phyloP scores from a whole-genome alignment of 2,797 vertebrate species.

The Emys orbicularis region DNA sequence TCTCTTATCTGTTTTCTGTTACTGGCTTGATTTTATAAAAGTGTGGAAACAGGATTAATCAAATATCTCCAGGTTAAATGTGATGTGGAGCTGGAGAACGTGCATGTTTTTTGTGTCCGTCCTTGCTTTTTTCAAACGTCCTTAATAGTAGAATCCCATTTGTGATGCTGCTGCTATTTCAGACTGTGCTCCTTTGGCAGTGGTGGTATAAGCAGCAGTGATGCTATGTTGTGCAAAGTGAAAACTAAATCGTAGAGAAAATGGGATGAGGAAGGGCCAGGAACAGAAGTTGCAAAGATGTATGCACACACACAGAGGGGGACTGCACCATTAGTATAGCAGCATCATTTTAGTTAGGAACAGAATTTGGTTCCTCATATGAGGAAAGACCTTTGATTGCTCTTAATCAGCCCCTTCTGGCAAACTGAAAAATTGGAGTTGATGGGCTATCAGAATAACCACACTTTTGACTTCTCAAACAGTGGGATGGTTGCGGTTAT shows the following conservation, averaged over 20 bases:
- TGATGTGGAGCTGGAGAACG: neutral
- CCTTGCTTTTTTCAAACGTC: neutral
- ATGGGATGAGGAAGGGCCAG: neutral
- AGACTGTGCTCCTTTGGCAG: neutral
- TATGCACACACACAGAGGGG: neutral
- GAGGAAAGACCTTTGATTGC: neutral
- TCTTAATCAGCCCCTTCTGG: neutral
- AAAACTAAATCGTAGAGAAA: neutral
- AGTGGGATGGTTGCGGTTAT: neutral
- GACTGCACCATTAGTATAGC: neutral
- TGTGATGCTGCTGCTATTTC: neutral
- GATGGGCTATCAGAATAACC: neutral
- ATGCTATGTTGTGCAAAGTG: neutral
- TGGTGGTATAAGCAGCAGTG: neutral
- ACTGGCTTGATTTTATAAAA: neutral
- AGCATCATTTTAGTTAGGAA: neutral
- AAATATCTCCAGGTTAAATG: neutral
- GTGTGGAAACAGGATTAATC: neutral
- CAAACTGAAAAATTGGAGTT: neutral
- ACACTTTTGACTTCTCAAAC: fast-evolving
- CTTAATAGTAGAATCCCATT: neutral
- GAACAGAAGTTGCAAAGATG: neutral
- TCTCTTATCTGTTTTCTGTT: neutral
- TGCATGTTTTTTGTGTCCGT: neutral
- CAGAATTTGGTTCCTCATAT: no score